Percentiles rank a stretch among this genome's conserved stretches.
These are phyloP conservation scores for Cotesia glomerata DNA, from an alignment of 1,140 invertebrate species.

Conservation along the genomic window DNA sequence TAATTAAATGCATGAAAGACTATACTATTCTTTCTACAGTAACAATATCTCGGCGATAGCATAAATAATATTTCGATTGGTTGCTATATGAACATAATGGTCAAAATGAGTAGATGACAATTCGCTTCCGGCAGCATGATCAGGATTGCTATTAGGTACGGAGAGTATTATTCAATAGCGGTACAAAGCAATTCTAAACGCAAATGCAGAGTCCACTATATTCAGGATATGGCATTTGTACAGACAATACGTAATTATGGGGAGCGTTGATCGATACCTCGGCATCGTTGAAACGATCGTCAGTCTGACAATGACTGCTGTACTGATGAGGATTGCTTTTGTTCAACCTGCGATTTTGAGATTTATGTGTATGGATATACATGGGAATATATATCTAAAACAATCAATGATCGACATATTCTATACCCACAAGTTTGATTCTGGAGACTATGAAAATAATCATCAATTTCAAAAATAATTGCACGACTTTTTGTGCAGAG, in stretches of 20 bases:
- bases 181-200: conserved; percentile 19
- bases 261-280: conserved; percentile 41
- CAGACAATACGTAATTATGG: conserved; percentile 45
- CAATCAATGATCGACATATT: no score
- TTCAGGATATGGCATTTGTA: conserved; percentile 26
- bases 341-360: conserved; percentile 22
- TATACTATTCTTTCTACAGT: no score
- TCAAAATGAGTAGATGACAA: not conserved
- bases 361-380: not conserved
- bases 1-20: no score
- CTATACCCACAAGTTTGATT: no score
- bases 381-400: no score
- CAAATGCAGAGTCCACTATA: conserved; percentile 8
- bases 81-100: not conserved
- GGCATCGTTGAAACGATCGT: conserved; percentile 29
- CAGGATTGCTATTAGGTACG: not conserved
- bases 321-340: conserved; percentile 43
- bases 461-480: no score
- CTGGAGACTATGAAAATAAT: no score
- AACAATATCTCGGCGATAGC: no score
- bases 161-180: not conserved
- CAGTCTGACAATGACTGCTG: conserved; percentile 38
- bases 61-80: no score
- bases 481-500: no score
- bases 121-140: not conserved